These are phyloP conservation scores for Apis laboriosa DNA, from an alignment of 1,140 invertebrate genomes.

Conservation along the genomic window DNA sequence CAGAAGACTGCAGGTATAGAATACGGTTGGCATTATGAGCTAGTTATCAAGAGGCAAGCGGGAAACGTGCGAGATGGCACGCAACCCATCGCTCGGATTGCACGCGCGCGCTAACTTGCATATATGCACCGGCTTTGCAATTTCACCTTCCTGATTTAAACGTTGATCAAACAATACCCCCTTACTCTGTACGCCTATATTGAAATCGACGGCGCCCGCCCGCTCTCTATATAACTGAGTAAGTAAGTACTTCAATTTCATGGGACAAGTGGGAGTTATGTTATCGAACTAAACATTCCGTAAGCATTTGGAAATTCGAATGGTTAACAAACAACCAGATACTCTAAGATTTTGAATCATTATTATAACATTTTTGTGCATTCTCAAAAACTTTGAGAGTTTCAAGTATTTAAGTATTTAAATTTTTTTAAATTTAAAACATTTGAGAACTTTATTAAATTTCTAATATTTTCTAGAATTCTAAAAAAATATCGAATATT, in stretches of 20 bases:
- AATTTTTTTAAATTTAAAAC: too few species aligned
- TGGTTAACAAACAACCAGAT: background rate
- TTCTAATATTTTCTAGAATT: background rate
- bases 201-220: background rate
- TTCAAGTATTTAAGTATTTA: background rate
- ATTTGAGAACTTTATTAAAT: background rate
- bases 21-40: slow-evolving; percentile 1
- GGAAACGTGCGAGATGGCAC: slow-evolving; percentile 69
- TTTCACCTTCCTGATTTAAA: slow-evolving; percentile 19
- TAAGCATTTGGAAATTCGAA: background rate
- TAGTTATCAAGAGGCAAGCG: slow-evolving; percentile 53
- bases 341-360: too few species aligned
- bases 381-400: too few species aligned
- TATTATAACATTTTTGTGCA: background rate
- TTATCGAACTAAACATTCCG: background rate
- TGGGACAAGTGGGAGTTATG: background rate
- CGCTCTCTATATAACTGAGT: background rate
- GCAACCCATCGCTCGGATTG: slow-evolving; percentile 49
- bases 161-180: slow-evolving; percentile 22
- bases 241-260: background rate
- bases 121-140: slow-evolving; percentile 12
- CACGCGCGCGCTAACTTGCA: background rate
- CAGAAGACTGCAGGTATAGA: slow-evolving; percentile 25
- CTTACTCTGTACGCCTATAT: background rate
- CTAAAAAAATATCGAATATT: background rate